Percentiles rank a stretch among this genome's conserved stretches.
Conservation (phyloP, 2,888 invertebrate species). For the Pogonocherus hispidulus region DNA sequence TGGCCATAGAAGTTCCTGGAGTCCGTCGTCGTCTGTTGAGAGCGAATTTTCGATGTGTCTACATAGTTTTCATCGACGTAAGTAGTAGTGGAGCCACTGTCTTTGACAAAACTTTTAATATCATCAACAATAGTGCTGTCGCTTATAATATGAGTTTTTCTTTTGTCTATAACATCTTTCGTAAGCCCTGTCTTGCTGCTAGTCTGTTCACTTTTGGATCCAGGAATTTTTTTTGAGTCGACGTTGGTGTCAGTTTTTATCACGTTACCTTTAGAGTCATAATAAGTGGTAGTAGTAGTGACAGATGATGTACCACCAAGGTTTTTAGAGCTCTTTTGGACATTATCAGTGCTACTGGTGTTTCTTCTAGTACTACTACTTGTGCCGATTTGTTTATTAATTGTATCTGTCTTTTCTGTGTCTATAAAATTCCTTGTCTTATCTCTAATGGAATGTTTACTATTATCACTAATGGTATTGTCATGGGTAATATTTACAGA, state of each 20-base stretch:
- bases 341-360: constrained; percentile 24
- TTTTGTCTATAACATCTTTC: constrained; percentile 24
- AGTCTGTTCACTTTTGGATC: constrained; percentile 16
- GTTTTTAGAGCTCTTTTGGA: constrained; percentile 41
- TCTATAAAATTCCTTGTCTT: constrained; percentile 49
- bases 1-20: constrained; percentile 55
- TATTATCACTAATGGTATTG: constrained; percentile 28
- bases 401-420: constrained; percentile 45
- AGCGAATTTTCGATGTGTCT: constrained; percentile 55
- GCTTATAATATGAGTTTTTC: constrained; percentile 29
- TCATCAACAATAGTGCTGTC: constrained; percentile 32
- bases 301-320: constrained; percentile 46
- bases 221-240: constrained; percentile 53
- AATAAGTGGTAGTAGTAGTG: constrained; percentile 65
- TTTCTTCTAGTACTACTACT: constrained; percentile 11
- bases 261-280: constrained; percentile 65
- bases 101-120: constrained; percentile 17
- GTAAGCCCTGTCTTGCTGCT: constrained; percentile 2
- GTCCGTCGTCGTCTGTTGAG: constrained; percentile 54
- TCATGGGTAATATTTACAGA: constrained; percentile 56
- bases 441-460: constrained; percentile 42
- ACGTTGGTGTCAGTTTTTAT: constrained; percentile 62
- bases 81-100: constrained; percentile 10
- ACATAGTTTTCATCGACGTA: constrained; percentile 50
- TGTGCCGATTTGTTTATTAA: constrained; percentile 25